phyloP scores from a whole-genome alignment of 2,888 invertebrate genomes.

The Notodonta dromedarius region DNA sequence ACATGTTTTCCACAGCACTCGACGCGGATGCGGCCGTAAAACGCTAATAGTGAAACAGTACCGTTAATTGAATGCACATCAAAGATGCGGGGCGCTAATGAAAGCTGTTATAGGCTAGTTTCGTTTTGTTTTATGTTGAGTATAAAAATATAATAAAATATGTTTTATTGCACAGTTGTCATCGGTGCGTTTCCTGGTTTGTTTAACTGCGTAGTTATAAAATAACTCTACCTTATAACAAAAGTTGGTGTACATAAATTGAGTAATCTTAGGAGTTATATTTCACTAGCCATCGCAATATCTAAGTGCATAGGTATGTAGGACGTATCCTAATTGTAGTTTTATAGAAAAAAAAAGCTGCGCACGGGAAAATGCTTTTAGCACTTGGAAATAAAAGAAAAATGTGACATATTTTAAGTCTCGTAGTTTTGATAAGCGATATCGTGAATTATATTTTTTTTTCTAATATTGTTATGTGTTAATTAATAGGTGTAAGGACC shows the following conservation, averaged over 20 bases:
- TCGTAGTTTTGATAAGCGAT: too few relatives aligned
- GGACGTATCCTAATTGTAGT: too few relatives aligned
- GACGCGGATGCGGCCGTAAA: background rate
- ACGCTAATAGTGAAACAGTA: background rate
- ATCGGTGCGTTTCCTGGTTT: background rate
- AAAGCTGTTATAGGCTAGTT: constrained; percentile 3
- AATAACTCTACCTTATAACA: background rate
- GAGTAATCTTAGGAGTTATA: too few relatives aligned
- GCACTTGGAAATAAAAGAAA: too few relatives aligned
- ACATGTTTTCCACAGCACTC: background rate
- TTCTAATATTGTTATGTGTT: too few relatives aligned
- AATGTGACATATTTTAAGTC: too few relatives aligned
- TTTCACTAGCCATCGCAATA: too few relatives aligned
- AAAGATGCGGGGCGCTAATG: constrained; percentile 7
- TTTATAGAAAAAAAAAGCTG: too few relatives aligned
- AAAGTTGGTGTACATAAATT: background rate
- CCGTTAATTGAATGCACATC: constrained; percentile 4
- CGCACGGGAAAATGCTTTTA: too few relatives aligned
- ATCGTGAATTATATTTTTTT: too few relatives aligned
- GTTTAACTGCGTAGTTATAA: background rate
- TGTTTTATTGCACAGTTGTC: background rate
- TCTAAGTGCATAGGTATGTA: too few relatives aligned
- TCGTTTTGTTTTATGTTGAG: background rate
- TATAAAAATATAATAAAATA: background rate
- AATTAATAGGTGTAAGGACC: too few relatives aligned